Conservation (phyloP, 64 coral and sea anemone genomes). For the Actinia tenebrosa region DNA sequence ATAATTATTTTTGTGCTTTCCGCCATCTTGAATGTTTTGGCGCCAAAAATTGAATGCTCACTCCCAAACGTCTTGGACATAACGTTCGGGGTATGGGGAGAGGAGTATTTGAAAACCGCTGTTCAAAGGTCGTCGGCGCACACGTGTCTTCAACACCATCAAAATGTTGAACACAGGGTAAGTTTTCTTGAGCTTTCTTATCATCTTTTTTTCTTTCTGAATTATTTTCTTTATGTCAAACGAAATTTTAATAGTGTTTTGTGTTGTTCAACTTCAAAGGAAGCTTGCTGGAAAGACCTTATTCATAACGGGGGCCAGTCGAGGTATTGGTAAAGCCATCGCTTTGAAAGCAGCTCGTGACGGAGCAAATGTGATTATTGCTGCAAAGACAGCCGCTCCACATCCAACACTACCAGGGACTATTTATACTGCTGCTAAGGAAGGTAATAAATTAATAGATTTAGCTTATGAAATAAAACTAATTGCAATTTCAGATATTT, state of each 20-base stretch:
- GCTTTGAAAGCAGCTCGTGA: conserved; percentile 90
- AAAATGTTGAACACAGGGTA: conserved; percentile 84
- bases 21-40: conserved; percentile 57
- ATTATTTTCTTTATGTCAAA: not conserved
- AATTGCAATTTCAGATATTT: too few relatives aligned
- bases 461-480: not conserved
- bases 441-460: conserved; percentile 41
- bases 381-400: conserved; percentile 75
- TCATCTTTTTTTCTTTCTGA: not conserved
- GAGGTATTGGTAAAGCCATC: conserved; percentile 96
- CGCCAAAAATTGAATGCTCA: conserved; percentile 32
- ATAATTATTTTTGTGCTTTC: not conserved
- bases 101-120: not conserved
- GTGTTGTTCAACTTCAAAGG: conserved; percentile 6
- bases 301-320: conserved; percentile 90
- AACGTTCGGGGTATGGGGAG: not conserved
- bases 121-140: conserved; percentile 23
- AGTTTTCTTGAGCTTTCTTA: not conserved
- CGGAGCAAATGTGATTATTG: conserved; percentile 89
- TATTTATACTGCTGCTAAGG: conserved; percentile 89
- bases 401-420: conserved; percentile 93
- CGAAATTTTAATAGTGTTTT: not conserved
- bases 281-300: conserved; percentile 89
- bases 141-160: not conserved
- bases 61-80: not conserved